Evolutionary conservation across 2,113 vertebrate species (phyloP).

Genomic region (Callospermophilus lateralis): DNA sequence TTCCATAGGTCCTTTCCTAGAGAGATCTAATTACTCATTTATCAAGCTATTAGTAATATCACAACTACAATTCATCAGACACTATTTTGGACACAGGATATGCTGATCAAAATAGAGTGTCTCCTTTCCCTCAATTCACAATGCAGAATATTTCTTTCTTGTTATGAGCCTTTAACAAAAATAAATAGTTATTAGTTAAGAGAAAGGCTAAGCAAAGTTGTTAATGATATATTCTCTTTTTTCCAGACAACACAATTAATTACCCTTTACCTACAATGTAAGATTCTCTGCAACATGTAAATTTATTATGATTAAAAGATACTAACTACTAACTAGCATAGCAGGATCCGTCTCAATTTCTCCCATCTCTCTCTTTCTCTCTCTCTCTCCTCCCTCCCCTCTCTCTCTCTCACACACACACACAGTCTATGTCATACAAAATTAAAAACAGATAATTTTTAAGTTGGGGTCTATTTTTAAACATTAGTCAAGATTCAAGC

Average conservation of each 20-base stretch:
- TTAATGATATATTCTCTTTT: neutral
- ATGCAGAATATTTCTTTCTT: neutral
- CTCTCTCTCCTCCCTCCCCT: neutral
- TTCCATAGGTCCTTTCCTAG: neutral
- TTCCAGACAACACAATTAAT: neutral
- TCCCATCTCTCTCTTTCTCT: too few relatives aligned
- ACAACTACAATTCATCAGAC: neutral
- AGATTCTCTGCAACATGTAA: neutral
- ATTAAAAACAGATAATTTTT: neutral
- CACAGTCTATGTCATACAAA: neutral
- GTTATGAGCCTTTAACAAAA: neutral
- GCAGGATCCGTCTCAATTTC: neutral
- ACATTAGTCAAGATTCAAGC: neutral
- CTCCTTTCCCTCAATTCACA: neutral
- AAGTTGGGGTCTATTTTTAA: neutral
- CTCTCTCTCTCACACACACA: neutral
- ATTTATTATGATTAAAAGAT: conserved; percentile 15
- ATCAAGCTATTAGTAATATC: neutral
- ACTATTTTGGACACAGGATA: neutral
- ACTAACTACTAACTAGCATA: neutral
- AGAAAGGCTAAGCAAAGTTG: neutral
- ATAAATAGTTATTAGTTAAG: neutral
- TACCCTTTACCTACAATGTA: neutral
- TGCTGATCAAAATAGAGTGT: neutral
- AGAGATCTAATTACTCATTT: neutral